Percentiles rank a stretch among this genome's conserved stretches.
Evolutionary conservation across 2,888 invertebrate genomes (phyloP).

Genomic region (Diaperis boleti): DNA sequence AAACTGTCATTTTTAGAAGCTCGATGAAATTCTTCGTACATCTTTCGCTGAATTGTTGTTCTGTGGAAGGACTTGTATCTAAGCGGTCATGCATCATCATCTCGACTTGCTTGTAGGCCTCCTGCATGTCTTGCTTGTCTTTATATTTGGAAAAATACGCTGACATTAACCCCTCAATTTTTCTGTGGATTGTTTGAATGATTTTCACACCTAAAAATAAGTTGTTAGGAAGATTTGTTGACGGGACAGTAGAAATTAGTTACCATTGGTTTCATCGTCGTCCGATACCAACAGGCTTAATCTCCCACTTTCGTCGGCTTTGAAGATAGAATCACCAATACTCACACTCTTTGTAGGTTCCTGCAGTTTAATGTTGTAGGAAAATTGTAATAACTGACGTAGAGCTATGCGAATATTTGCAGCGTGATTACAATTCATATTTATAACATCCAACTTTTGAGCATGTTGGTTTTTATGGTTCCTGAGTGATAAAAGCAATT

Average conservation of each 20-base stretch:
- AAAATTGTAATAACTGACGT: slow-evolving; percentile 18
- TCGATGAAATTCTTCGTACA: slow-evolving; percentile 45
- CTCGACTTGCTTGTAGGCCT: slow-evolving; percentile 54
- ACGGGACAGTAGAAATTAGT: too few species aligned
- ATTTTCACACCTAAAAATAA: slow-evolving; percentile 49
- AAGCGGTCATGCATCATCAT: slow-evolving; percentile 53
- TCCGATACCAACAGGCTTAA: slow-evolving; percentile 44
- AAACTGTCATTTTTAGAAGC: neutral
- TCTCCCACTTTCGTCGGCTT: too few species aligned
- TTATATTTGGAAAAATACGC: slow-evolving; percentile 45
- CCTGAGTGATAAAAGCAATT: too few species aligned
- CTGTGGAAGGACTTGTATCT: slow-evolving; percentile 45
- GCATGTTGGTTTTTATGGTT: too few species aligned
- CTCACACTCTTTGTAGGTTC: slow-evolving; percentile 1
- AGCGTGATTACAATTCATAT: too few species aligned
- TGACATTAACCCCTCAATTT: slow-evolving; percentile 47
- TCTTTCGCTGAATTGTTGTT: slow-evolving; percentile 51
- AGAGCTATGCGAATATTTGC: slow-evolving; percentile 72
- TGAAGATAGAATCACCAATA: too few species aligned
- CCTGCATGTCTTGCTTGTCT: slow-evolving; percentile 43
- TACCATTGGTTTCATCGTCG: slow-evolving; percentile 55
- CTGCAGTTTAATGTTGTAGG: slow-evolving; percentile 2
- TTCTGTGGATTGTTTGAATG: slow-evolving; percentile 49
- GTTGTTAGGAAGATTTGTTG: too few species aligned
- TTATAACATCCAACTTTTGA: too few species aligned